Conservation (phyloP, 2,888 invertebrate genomes). For the Eristalis arbustorum region DNA sequence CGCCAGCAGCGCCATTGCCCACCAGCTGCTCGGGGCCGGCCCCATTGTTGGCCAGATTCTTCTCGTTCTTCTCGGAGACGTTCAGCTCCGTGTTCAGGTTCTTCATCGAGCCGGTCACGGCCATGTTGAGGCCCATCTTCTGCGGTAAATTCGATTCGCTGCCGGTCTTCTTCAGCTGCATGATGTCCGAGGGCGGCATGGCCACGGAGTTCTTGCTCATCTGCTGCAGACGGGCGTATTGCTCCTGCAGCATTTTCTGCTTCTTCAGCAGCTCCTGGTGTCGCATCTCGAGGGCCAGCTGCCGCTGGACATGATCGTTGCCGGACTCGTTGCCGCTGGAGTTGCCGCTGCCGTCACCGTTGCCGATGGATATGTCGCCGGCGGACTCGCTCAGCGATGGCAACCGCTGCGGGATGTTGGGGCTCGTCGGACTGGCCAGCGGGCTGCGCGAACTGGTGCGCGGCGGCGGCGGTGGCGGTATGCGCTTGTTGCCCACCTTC, state of each 20-base stretch:
- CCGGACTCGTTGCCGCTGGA: conserved; percentile 89
- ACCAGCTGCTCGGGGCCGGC: conserved; percentile 38
- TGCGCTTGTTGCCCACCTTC: conserved; percentile 86
- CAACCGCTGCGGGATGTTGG: conserved; percentile 84
- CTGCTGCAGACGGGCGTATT: conserved; percentile 93
- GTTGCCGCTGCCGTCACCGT: conserved; percentile 81
- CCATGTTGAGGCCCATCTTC: conserved; percentile 88
- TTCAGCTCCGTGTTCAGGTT: conserved; percentile 73
- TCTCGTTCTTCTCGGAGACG: conserved; percentile 73
- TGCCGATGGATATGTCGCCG: conserved; percentile 70
- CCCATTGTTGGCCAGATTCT: conserved; percentile 74
- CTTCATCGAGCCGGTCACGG: conserved; percentile 75
- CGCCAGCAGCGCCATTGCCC: conserved; percentile 59
- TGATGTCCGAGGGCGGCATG: conserved; percentile 82
- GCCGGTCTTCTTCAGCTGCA: conserved; percentile 89
- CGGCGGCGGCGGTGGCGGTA: conserved; percentile 96
- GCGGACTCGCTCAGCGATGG: conserved; percentile 79
- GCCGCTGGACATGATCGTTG: conserved; percentile 87
- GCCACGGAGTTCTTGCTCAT: conserved; percentile 89
- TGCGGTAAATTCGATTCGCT: conserved; percentile 92
- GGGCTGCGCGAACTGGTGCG: conserved; percentile 94
- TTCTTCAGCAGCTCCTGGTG: conserved; percentile 94
- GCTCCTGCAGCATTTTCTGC: conserved; percentile 93
- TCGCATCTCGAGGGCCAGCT: conserved; percentile 90
- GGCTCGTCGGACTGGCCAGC: conserved; percentile 90